Evolutionary conservation across 1,140 invertebrate genomes (phyloP), one percentile per base, ranked within the genome.

Genomic region (Zaprionus vittiger): DNA sequence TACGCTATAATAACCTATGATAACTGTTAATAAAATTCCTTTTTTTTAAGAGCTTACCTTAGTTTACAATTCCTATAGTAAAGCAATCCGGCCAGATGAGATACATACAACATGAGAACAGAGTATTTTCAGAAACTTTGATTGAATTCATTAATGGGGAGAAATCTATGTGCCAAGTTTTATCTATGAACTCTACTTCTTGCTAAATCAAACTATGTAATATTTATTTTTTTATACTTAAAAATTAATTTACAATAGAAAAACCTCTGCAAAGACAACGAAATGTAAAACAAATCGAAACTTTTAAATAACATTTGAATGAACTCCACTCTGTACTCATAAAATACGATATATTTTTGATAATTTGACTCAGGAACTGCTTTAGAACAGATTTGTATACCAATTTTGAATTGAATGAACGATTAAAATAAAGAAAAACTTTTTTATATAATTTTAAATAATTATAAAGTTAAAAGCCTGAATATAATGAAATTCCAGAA

Each of bases 41-140:
- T 22, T 52, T 2, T 49, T 24, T 22, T 52, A 17, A 47, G 14
- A 15, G 37, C 37, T 47, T 47, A 22, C 24, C 4, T 24, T 52
- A 14, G 22, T 47, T 3, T 4, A 44, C n/a, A n/a, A 17, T 22
- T 22, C 17, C 47, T 71, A 54, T 20, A 47, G 26, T 20, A 54
- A 69, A 60, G 17, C 26, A 17, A 38, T 63, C 44, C 63, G 28
- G 12, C 28, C 17, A 55, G 17, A 17, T 24, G 34, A 31, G 20
- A 28, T 14, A 66, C 7, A 49, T 0, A 20, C 5, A 41, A 17
- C 17, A 14, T 24, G 22, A 24, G 14, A 14, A 14, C 20, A 52
- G 47, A 17, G 41, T 47, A 47, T 47, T 47, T 47, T 52, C 11
- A 52, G 1, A 20, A 22, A 22, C 4, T 24, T 24, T 4, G n/a